phyloP scores from a whole-genome alignment of 92 coral and sea anemone genomes.

The Umimayanthus kanabou region DNA sequence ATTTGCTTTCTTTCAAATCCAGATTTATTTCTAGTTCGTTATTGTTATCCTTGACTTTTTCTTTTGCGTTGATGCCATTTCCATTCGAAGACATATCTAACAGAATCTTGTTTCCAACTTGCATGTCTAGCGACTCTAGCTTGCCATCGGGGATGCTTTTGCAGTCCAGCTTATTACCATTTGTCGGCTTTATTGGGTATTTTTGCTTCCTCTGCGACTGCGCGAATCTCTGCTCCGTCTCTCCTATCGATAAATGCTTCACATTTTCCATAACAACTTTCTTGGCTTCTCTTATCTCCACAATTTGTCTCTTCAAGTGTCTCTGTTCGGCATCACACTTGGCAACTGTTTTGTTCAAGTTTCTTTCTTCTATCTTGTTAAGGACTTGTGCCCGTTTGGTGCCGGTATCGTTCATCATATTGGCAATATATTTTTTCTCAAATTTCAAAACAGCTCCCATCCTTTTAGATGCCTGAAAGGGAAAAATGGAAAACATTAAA shows the following conservation, averaged over 20 bases:
- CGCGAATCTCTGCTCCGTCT: neutral
- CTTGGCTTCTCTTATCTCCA: neutral
- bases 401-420: neutral
- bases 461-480: neutral
- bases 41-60: neutral
- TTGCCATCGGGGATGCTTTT: neutral
- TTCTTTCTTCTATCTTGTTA: conserved; percentile 27
- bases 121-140: neutral
- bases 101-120: neutral
- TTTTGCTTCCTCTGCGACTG: neutral
- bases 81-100: neutral
- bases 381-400: conserved; percentile 7
- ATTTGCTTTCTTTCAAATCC: neutral
- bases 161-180: too few species aligned
- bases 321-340: neutral
- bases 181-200: neutral
- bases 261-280: neutral
- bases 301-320: conserved; percentile 9
- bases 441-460: neutral
- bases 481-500: too few species aligned
- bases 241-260: neutral
- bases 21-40: neutral
- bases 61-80: neutral
- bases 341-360: neutral
- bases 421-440: neutral